phyloP scores from a whole-genome alignment of 2,797 vertebrate species.

The Loriculus beryllinus region DNA sequence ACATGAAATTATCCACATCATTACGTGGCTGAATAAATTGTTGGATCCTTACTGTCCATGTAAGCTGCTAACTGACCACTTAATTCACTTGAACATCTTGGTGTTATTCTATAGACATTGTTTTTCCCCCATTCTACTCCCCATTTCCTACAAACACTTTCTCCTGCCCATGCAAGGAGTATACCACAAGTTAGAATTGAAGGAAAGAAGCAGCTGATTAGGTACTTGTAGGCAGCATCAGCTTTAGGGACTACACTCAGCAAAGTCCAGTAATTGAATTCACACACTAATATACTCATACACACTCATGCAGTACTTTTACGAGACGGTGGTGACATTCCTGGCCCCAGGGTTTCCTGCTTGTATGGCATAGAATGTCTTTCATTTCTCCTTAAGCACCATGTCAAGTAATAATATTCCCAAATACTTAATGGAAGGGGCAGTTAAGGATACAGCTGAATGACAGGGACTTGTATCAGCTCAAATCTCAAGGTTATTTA shows the following conservation, averaged over 20 bases:
- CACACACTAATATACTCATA: neutral
- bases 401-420: neutral
- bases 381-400: neutral
- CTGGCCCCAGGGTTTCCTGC: neutral
- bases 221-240: neutral
- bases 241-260: neutral
- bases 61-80: neutral
- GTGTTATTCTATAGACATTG: neutral
- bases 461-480: neutral
- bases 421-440: neutral
- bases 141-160: neutral
- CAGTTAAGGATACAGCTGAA: neutral
- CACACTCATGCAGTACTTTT: neutral
- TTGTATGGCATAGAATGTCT: neutral
- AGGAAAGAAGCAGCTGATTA: neutral
- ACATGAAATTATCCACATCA: neutral
- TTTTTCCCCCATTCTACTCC: neutral
- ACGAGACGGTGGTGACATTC: neutral
- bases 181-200: rapidly evolving
- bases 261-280: neutral
- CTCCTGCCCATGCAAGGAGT: neutral
- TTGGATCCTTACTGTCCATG: neutral
- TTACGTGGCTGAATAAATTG: neutral
- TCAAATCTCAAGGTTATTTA: neutral
- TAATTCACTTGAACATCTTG: neutral